Evolutionary conservation across 2,797 vertebrate genomes (phyloP).

Genomic region (Amazonetta brasiliensis): DNA sequence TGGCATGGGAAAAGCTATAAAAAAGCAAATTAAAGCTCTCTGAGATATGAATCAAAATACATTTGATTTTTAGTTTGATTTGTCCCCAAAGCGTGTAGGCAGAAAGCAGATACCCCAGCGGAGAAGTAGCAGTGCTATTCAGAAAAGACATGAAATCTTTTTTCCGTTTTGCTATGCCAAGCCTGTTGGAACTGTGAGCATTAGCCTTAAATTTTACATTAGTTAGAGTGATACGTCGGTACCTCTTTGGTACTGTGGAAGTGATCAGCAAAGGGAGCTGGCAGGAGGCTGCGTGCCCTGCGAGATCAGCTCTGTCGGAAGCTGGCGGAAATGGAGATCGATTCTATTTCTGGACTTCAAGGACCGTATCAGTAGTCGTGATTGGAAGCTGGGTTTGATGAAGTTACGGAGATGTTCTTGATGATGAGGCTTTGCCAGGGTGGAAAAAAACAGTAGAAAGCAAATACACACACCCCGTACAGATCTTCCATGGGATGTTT

Average conservation of each 20-base stretch:
- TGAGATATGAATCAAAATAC: slow-evolving; percentile 1
- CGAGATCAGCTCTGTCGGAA: not conserved
- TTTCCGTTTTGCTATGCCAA: not conserved
- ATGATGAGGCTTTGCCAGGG: not conserved
- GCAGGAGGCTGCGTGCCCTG: not conserved
- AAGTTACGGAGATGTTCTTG: not conserved
- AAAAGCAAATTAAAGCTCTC: not conserved
- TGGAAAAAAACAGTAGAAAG: not conserved
- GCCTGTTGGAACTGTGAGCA: not conserved
- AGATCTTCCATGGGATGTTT: not conserved
- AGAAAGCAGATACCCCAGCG: not conserved
- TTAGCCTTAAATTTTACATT: not conserved
- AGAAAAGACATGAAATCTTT: not conserved
- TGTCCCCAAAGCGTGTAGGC: not conserved
- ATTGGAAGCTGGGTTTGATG: not conserved
- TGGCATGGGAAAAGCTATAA: not conserved
- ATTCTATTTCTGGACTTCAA: not conserved
- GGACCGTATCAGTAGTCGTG: not conserved
- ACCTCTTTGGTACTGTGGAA: not conserved
- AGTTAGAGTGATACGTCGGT: not conserved
- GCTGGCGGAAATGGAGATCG: not conserved
- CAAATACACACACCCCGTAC: not conserved
- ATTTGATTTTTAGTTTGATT: slow-evolving; percentile 40
- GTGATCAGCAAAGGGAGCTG: not conserved
- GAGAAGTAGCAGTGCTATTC: not conserved